phyloP scores from a whole-genome alignment of 2,113 vertebrate species.

The Siniperca chuatsi region DNA sequence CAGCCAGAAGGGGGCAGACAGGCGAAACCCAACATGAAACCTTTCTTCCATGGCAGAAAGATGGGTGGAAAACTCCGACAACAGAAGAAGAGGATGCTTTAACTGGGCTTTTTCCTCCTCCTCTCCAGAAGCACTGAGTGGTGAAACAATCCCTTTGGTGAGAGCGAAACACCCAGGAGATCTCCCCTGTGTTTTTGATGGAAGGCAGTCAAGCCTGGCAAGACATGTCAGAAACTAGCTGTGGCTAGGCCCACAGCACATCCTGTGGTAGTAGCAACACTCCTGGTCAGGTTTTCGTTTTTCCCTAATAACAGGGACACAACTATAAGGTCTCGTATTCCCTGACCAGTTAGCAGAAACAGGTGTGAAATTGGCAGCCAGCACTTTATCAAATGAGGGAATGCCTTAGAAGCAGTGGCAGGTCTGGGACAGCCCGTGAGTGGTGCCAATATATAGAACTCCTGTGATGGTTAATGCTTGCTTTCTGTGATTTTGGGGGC shows the following conservation, averaged over 20 bases:
- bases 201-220: constrained; percentile 42
- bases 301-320: constrained; percentile 20
- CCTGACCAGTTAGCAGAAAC: constrained; percentile 38
- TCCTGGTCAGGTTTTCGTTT: constrained; percentile 27
- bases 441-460: neutral
- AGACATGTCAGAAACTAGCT: constrained; percentile 38
- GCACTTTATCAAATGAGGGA: constrained; percentile 18
- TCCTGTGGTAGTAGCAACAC: neutral
- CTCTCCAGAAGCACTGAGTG: constrained; percentile 21
- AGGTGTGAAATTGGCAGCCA: constrained; percentile 20
- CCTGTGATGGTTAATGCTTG: neutral
- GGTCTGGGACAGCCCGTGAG: neutral
- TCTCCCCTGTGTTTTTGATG: constrained; percentile 30
- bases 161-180: constrained; percentile 35
- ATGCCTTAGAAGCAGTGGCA: neutral
- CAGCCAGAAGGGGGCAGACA: neutral
- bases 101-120: neutral
- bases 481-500: neutral
- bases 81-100: neutral
- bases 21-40: neutral
- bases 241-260: constrained; percentile 23
- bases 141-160: constrained; percentile 29
- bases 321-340: constrained; percentile 12
- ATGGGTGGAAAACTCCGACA: neutral
- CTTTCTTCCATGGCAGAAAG: neutral